These are phyloP conservation scores for Timema cristinae DNA, from an alignment of 2,888 invertebrate genomes.

Conservation along the genomic window DNA sequence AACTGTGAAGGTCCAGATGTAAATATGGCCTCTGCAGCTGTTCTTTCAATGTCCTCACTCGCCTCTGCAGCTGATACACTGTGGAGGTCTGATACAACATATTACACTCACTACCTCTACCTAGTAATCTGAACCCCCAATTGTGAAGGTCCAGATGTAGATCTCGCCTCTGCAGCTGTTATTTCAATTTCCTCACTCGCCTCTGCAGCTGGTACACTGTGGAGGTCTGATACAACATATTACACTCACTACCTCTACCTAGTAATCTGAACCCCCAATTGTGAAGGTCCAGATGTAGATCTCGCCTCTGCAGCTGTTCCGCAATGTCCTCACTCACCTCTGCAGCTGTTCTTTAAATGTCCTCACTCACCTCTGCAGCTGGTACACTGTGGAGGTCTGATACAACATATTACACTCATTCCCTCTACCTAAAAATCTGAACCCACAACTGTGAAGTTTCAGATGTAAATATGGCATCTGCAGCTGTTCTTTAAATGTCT, in stretches of 20 bases:
- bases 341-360: constrained; percentile 86
- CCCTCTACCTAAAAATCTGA: constrained; percentile 77
- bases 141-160: constrained; percentile 84
- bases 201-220: constrained; percentile 86
- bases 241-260: constrained; percentile 74
- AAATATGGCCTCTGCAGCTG: constrained; percentile 88
- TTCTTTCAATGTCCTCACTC: constrained; percentile 79
- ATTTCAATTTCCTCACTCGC: constrained; percentile 76
- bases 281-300: constrained; percentile 84
- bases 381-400: constrained; percentile 83
- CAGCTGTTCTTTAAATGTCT: constrained; percentile 82
- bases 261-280: constrained; percentile 81
- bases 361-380: constrained; percentile 80
- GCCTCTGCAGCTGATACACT: constrained; percentile 85
- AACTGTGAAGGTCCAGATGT: constrained; percentile 81
- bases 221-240: constrained; percentile 50
- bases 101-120: constrained; percentile 69
- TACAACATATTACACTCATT: constrained; percentile 51
- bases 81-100: constrained; percentile 64
- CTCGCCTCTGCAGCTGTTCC: constrained; percentile 87
- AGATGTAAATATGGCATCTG: constrained; percentile 88
- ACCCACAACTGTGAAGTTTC: constrained; percentile 81
- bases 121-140: constrained; percentile 76
- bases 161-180: constrained; percentile 88
- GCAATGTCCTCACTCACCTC: constrained; percentile 78